Conservation (phyloP, 2,888 invertebrate species). For the Omphaloscelis lunosa region DNA sequence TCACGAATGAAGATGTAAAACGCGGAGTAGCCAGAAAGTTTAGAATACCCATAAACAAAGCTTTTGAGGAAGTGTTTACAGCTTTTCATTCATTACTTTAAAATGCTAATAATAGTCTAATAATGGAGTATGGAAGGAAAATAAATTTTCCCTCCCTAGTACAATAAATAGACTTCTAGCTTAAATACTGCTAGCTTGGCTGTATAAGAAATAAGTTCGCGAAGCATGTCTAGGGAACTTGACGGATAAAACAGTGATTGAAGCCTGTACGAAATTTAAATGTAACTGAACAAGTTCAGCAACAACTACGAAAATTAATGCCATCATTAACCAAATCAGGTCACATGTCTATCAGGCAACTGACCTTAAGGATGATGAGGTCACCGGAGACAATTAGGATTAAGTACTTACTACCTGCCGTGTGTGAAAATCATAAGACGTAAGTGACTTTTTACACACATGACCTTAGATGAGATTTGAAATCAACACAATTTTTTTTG, state of each 20-base stretch:
- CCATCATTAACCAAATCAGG: constrained; percentile 49
- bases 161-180: not conserved
- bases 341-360: constrained; percentile 63
- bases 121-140: not conserved
- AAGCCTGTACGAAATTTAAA: constrained; percentile 16
- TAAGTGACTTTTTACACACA: not conserved
- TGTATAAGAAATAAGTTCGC: not conserved
- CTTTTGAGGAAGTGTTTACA: too few species aligned
- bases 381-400: constrained; percentile 40
- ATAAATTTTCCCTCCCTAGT: not conserved
- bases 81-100: not conserved
- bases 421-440: constrained; percentile 7
- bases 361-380: constrained; percentile 61
- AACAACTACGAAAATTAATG: constrained; percentile 10
- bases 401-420: constrained; percentile 37
- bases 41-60: not conserved
- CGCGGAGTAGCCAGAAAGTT: not conserved
- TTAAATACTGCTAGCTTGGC: not conserved
- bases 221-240: not conserved
- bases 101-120: not conserved
- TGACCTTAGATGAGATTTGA: not conserved
- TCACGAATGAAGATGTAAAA: not conserved
- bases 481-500: too few species aligned
- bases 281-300: not conserved
- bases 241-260: not conserved